Evolutionary conservation across 1,140 invertebrate species (phyloP).

Genomic region (Psix sp.): DNA sequence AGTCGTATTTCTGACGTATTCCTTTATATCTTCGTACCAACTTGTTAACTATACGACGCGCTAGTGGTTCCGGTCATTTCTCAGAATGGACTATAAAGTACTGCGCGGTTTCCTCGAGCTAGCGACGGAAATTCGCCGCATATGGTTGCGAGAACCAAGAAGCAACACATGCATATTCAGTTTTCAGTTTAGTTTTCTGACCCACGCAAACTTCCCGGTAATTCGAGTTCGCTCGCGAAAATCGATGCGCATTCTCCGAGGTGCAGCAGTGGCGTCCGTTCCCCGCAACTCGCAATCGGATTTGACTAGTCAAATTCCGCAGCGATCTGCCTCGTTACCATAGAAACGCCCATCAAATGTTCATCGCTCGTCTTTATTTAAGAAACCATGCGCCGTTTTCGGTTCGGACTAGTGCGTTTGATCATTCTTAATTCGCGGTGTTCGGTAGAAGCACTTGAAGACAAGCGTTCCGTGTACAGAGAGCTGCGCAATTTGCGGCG

Average conservation of each 20-base stretch:
- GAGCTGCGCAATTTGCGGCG: slow-evolving; percentile 6
- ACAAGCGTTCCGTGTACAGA: too few species aligned
- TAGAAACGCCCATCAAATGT: slow-evolving; percentile 17
- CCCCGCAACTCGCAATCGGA: slow-evolving; percentile 21
- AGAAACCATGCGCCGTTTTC: background rate
- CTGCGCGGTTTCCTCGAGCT: slow-evolving; percentile 35
- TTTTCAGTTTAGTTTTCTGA: slow-evolving; percentile 40
- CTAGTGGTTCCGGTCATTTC: slow-evolving; percentile 55
- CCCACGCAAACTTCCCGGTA: slow-evolving; percentile 41
- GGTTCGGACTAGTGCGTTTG: background rate
- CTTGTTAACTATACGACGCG: slow-evolving; percentile 47
- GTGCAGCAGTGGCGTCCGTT: background rate
- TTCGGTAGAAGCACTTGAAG: too few species aligned
- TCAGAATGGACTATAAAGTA: slow-evolving; percentile 43
- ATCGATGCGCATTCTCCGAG: slow-evolving; percentile 21
- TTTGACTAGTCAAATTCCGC: slow-evolving; percentile 13
- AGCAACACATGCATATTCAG: slow-evolving; percentile 57
- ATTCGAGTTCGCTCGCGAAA: slow-evolving; percentile 36
- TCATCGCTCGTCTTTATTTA: slow-evolving; percentile 17
- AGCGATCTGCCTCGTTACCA: slow-evolving; percentile 3
- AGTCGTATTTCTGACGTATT: slow-evolving; percentile 47
- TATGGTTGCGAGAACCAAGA: slow-evolving; percentile 19
- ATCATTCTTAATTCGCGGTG: slow-evolving; percentile 5
- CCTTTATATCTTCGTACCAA: slow-evolving; percentile 49
- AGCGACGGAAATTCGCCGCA: slow-evolving; percentile 41